These are phyloP conservation scores for Oncorhynchus clarkii DNA, from an alignment of 2,113 vertebrate genomes.

Conservation along the genomic window DNA sequence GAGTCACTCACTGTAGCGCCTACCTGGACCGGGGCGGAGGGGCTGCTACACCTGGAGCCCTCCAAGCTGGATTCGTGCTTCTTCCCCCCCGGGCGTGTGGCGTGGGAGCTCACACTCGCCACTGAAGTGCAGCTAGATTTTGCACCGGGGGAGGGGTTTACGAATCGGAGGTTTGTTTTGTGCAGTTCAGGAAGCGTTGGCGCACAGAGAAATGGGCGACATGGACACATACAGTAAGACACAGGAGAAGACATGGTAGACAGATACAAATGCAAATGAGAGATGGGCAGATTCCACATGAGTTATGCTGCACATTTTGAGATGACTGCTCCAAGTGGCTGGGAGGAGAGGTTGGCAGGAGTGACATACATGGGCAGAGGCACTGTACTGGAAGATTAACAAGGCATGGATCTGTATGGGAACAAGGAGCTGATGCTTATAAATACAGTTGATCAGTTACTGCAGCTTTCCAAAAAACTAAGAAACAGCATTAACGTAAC, in stretches of 20 bases:
- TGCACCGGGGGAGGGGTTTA: conserved; percentile 22
- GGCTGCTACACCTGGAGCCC: conserved; percentile 82
- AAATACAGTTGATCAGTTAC: no score
- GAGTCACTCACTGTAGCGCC: conserved; percentile 17
- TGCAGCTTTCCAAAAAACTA: no score
- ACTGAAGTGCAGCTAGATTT: conserved; percentile 84
- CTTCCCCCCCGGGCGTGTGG: conserved; percentile 83
- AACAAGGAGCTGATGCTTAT: no score
- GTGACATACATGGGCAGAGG: conserved; percentile 22
- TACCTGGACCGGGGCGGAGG: conserved; percentile 90
- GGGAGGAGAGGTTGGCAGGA: conserved; percentile 18
- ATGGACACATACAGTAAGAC: conserved; percentile 35
- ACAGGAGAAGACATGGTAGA: conserved; percentile 27
- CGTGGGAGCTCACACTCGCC: conserved; percentile 84
- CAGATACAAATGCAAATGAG: conserved; percentile 52
- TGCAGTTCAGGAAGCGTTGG: conserved; percentile 42
- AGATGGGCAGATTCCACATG: conserved; percentile 51
- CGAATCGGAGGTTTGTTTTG: conserved; percentile 17
- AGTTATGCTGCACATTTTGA: conserved; percentile 22
- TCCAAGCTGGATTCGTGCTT: conserved; percentile 85
- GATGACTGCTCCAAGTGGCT: background rate
- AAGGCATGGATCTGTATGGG: background rate
- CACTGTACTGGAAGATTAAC: conserved; percentile 5
- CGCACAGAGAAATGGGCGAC: conserved; percentile 41
- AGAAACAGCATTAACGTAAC: background rate